Conservation (phyloP, 2,113 vertebrate genomes). For the Mormyrus iriodes region DNA sequence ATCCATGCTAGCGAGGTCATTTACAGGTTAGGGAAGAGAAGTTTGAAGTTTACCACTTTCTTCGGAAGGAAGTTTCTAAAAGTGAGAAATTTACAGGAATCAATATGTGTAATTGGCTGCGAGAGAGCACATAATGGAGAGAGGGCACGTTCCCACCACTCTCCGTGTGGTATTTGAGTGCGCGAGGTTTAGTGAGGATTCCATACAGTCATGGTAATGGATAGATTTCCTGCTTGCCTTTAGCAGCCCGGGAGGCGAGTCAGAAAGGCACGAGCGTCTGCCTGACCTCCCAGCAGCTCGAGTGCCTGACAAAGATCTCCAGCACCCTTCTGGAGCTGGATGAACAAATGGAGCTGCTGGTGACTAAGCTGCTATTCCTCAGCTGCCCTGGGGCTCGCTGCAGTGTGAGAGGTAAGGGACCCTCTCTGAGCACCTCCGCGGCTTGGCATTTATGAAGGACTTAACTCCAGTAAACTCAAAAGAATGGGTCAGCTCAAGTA, state of each 20-base stretch:
- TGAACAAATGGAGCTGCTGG: conserved; percentile 66
- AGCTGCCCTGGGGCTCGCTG: conserved; percentile 55
- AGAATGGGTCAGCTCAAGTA: not conserved
- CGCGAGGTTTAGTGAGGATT: not conserved
- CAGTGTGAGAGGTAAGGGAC: conserved; percentile 70
- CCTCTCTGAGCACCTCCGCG: not conserved
- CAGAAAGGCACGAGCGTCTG: conserved; percentile 62
- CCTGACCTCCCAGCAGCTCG: conserved; percentile 77
- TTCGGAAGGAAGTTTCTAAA: conserved; percentile 46
- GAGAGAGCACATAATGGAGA: not conserved
- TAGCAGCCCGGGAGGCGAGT: conserved; percentile 65
- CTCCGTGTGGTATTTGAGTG: not conserved
- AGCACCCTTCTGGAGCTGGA: conserved; percentile 75
- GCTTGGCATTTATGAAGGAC: not conserved
- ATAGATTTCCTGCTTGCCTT: conserved; percentile 22
- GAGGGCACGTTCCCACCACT: conserved; percentile 33
- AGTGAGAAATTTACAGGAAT: conserved; percentile 44
- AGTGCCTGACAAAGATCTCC: conserved; percentile 70
- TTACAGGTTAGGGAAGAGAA: conserved; percentile 52
- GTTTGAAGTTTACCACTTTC: conserved; percentile 47
- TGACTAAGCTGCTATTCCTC: conserved; percentile 62
- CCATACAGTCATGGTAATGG: not conserved
- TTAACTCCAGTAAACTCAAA: not conserved
- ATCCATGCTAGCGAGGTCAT: conserved; percentile 70
- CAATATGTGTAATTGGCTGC: conserved; percentile 52